Base-by-base conservation (phyloP, 2,797 vertebrate genomes). In the Scolopax bukidnonensis region DNA sequence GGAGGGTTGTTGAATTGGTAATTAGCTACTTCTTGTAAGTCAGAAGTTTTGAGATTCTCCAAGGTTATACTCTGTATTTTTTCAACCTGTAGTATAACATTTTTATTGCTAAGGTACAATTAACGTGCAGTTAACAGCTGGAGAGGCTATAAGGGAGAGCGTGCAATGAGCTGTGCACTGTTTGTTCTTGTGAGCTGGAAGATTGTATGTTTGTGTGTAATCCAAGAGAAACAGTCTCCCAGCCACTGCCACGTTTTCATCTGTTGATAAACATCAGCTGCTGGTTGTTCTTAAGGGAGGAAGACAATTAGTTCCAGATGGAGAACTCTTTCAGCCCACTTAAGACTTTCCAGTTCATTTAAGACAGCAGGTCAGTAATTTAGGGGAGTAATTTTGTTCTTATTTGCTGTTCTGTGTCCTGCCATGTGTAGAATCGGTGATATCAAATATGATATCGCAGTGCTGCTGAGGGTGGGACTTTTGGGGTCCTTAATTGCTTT, bases 231-330 rank as follows among this genome's bases (percentile, higher is more conserved):
- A 77, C 61, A 63, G 40, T 23, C 67, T 84, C 45, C 87, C 91
- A 87, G 15, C 91, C 64, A 16, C 88, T 95, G 96, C 95, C 94
- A 97, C 93, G 88, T 97, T 95, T 96, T 50, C 95, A 87, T 90
- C 90, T 96, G 33, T 96, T 95, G 91, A 92, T 96, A 95, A 97
- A 97, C 95, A 96, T 90, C 93, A 83, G 93, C 95, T 87, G 91
- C 71, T 45, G 84, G 36, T 59, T 84, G 70, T 84, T 74, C 86
- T 92, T 82, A 30, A 70, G 93, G 84, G 94, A 93, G 86, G 59
- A 78, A 43, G 87, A 32, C n/a, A 95, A 95, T 95, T 92, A 94
- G 75, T 89, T 94, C 94, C 96, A 97, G 91, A 92, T 95, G 95
- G 81, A 84, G 71, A 91, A 53, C 33, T 87, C 51, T 76, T 61